A percentile compares a stretch with the other conserved stretches of the same genome.
Evolutionary conservation across 1,140 invertebrate species (phyloP).

Genomic region (Holotrichia oblita): DNA sequence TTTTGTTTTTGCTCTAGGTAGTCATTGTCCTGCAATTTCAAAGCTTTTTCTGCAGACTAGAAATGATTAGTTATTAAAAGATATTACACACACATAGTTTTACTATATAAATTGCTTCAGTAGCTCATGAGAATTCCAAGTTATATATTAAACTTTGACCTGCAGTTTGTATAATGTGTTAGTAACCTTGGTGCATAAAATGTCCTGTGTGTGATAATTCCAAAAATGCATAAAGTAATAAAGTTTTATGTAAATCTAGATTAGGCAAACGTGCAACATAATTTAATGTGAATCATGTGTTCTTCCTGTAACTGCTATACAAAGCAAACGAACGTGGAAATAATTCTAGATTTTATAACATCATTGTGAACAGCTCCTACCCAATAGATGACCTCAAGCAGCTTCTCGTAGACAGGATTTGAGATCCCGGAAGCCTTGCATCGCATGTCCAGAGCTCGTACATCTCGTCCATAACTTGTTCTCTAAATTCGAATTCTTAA

Average conservation of each 20-base stretch:
- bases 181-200: too few species aligned
- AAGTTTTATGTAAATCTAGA: not conserved
- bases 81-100: too few species aligned
- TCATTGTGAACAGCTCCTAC: not conserved
- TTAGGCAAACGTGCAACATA: not conserved
- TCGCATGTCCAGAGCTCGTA: constrained; percentile 27
- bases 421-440: constrained; percentile 9
- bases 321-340: not conserved
- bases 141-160: too few species aligned
- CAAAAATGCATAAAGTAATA: not conserved
- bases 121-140: too few species aligned
- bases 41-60: too few species aligned
- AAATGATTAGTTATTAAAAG: too few species aligned
- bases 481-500: constrained; percentile 32
- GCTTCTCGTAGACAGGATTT: not conserved
- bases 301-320: not conserved
- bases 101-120: too few species aligned
- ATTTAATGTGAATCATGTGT: not conserved
- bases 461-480: not conserved
- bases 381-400: not conserved
- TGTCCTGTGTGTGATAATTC: too few species aligned
- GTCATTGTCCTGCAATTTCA: too few species aligned
- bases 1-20: too few species aligned
- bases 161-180: too few species aligned
- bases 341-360: not conserved